phyloP scores from a whole-genome alignment of 1,140 invertebrate genomes.

The Drosophila santomea region DNA sequence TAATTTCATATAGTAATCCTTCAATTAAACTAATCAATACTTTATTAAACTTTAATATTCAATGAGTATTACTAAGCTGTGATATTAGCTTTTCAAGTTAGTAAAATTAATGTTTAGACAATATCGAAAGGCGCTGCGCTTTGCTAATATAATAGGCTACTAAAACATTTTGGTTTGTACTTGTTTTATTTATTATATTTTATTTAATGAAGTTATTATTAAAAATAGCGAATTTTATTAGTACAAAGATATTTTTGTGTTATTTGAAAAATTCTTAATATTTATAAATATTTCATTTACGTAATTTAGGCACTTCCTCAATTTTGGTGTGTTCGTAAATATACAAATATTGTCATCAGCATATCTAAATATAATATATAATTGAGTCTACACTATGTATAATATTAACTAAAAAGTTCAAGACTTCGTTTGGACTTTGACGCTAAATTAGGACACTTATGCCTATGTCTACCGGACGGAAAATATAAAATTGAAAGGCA shows the following conservation, averaged over 20 bases:
- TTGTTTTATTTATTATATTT: too few relatives aligned
- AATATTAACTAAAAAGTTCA: not conserved
- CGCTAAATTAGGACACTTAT: conserved; percentile 2
- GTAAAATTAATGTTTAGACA: not conserved
- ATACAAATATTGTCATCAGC: conserved; percentile 38
- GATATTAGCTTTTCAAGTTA: not conserved
- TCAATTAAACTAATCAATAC: not conserved
- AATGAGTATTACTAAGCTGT: not conserved
- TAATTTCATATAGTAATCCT: too few relatives aligned
- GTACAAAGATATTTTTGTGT: conserved; percentile 2
- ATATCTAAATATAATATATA: conserved; percentile 18
- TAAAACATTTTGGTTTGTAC: not conserved
- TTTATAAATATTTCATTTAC: conserved; percentile 30
- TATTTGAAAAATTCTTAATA: conserved; percentile 1
- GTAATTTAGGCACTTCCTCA: conserved; percentile 63
- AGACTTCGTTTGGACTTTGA: not conserved
- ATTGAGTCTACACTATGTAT: conserved; percentile 23
- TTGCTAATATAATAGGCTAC: not conserved
- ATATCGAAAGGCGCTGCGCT: not conserved
- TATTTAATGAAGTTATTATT: not conserved
- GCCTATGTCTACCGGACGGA: conserved; percentile 27
- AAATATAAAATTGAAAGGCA: conserved; percentile 9
- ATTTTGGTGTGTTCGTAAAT: conserved; percentile 32
- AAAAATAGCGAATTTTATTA: not conserved
- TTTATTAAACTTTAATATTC: not conserved